These are phyloP conservation scores for Todiramphus saurophagus DNA, from an alignment of 2,113 vertebrate genomes.

Conservation along the genomic window DNA sequence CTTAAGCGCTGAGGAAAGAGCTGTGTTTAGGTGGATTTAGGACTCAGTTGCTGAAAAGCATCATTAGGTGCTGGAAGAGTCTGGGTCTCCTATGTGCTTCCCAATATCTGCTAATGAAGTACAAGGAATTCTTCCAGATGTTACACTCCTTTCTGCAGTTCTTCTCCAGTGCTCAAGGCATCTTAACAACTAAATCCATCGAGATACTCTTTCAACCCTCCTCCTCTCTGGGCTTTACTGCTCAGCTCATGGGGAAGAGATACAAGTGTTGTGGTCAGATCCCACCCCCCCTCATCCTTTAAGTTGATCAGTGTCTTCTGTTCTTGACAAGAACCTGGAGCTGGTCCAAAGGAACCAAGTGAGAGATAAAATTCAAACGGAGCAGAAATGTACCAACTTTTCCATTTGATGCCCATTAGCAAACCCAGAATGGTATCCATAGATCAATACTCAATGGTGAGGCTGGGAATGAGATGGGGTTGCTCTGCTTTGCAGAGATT, in stretches of 20 bases:
- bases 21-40: background rate
- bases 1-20: background rate
- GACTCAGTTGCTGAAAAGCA: background rate
- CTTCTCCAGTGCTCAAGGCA: background rate
- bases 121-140: background rate
- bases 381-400: background rate
- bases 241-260: background rate
- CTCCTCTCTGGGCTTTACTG: background rate
- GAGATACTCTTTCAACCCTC: background rate
- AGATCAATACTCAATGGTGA: background rate
- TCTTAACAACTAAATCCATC: background rate
- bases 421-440: background rate
- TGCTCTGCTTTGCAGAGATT: background rate
- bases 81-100: background rate
- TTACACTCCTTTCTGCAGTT: background rate
- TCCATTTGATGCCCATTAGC: background rate
- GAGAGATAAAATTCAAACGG: background rate
- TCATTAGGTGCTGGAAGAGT: background rate
- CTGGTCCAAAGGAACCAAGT: background rate
- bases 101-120: background rate
- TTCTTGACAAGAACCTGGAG: constrained; percentile 44
- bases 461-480: background rate
- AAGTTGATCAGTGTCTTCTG: background rate
- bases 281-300: background rate
- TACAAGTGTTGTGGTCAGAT: background rate